Evolutionary conservation across 1,140 invertebrate species (phyloP).

Genomic region (Drosophila paulistorum): DNA sequence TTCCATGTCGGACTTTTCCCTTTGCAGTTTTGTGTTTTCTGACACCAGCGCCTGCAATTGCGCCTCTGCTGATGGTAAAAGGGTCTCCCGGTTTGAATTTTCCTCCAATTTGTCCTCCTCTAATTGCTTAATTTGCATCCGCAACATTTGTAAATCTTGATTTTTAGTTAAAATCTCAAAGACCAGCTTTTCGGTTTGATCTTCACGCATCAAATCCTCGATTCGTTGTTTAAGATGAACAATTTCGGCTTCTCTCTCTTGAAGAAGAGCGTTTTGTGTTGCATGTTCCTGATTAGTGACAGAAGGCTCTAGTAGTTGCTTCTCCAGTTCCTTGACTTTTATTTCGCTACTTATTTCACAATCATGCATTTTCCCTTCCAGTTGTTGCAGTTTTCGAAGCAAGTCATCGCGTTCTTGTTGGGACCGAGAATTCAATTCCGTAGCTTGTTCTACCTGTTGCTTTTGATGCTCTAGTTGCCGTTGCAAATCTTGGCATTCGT

Average conservation of each 20-base stretch:
- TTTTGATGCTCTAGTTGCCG: slow-evolving; percentile 86
- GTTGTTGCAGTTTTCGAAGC: slow-evolving; percentile 12
- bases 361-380: slow-evolving; percentile 1
- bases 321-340: background rate
- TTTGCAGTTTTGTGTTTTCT: slow-evolving; percentile 44
- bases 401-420: slow-evolving; percentile 31
- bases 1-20: slow-evolving; percentile 77
- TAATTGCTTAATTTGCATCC: slow-evolving; percentile 62
- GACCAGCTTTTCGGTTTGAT: slow-evolving; percentile 79
- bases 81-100: slow-evolving; percentile 11
- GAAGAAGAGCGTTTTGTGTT: slow-evolving; percentile 47
- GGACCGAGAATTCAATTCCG: too few relatives aligned
- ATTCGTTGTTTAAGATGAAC: slow-evolving; percentile 83
- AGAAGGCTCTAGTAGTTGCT: background rate
- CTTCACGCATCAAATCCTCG: slow-evolving; percentile 80
- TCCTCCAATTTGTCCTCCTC: slow-evolving; percentile 52
- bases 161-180: slow-evolving; percentile 82
- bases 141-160: slow-evolving; percentile 71
- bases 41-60: slow-evolving; percentile 43
- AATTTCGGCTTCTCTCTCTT: slow-evolving; percentile 82
- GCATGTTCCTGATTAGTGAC: slow-evolving; percentile 46
- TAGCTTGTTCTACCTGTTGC: slow-evolving; percentile 49
- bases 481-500: slow-evolving; percentile 90
- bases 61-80: background rate
- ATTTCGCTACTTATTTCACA: background rate